phyloP scores from a whole-genome alignment of 2,113 vertebrate genomes.

The Salvelinus namaycush region DNA sequence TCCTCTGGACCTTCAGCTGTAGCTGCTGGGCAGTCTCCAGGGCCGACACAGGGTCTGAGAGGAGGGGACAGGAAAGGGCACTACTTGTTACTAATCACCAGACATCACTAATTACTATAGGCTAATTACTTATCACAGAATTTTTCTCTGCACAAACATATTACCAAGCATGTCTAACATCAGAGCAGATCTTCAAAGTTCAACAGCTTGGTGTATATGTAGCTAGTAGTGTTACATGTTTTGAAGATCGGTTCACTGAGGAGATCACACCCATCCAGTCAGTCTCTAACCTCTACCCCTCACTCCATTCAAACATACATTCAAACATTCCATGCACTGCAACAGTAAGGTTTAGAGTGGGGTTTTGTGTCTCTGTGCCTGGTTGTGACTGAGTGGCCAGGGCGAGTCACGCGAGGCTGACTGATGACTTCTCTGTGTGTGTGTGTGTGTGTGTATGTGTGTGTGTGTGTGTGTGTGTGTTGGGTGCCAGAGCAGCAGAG shows the following conservation, averaged over 20 bases:
- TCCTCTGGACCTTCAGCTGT: slow-evolving; percentile 85
- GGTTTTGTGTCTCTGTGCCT: slow-evolving; percentile 4
- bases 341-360: not conserved
- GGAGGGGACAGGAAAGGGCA: not conserved
- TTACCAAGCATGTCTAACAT: no score
- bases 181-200: no score
- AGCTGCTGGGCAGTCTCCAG: slow-evolving; percentile 88
- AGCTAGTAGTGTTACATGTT: no score
- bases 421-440: slow-evolving; percentile 4
- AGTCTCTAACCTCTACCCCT: no score
- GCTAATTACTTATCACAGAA: no score
- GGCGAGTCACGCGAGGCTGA: slow-evolving; percentile 7
- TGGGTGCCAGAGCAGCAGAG: not conserved
- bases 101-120: no score
- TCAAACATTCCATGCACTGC: not conserved
- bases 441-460: slow-evolving; percentile 6
- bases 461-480: slow-evolving; percentile 12
- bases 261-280: no score
- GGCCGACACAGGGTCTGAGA: slow-evolving; percentile 82
- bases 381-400: not conserved
- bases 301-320: no score
- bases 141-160: no score
- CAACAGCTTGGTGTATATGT: no score
- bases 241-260: no score
- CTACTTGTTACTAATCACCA: no score